phyloP scores from a whole-genome alignment of 2,797 vertebrate genomes.

The Tenualosa thibaudeaui region DNA sequence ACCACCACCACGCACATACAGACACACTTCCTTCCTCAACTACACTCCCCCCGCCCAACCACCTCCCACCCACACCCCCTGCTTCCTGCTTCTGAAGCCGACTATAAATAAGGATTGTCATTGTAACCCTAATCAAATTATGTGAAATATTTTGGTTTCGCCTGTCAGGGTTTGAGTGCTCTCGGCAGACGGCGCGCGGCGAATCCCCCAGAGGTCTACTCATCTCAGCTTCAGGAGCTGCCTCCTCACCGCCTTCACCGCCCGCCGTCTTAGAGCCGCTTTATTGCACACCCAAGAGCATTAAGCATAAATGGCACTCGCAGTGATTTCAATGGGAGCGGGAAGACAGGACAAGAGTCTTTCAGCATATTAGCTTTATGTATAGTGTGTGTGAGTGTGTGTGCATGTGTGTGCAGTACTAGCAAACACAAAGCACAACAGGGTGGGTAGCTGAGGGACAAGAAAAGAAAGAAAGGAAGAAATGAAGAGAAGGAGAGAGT shows the following conservation, averaged over 20 bases:
- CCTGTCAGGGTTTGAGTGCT: constrained; percentile 72
- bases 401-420: background rate
- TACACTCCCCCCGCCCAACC: background rate
- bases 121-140: constrained; percentile 81
- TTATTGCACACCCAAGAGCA: constrained; percentile 73
- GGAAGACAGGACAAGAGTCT: constrained; percentile 71
- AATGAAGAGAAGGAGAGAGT: constrained; percentile 35
- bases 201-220: constrained; percentile 76
- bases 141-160: constrained; percentile 71
- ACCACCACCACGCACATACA: too few species aligned
- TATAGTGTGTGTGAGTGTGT: constrained; percentile 38
- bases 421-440: background rate
- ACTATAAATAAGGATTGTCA: constrained; percentile 82
- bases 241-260: background rate
- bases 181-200: constrained; percentile 58
- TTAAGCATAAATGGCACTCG: constrained; percentile 80
- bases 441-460: constrained; percentile 59
- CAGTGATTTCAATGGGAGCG: constrained; percentile 78
- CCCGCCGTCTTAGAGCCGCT: constrained; percentile 64
- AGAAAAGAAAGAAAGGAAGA: constrained; percentile 40
- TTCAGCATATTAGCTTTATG: constrained; percentile 76
- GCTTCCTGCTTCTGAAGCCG: constrained; percentile 59
- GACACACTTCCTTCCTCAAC: background rate
- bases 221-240: constrained; percentile 72
- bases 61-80: constrained; percentile 43